Evolutionary conservation across 2,113 vertebrate genomes (phyloP).

Genomic region (Gallinago media): DNA sequence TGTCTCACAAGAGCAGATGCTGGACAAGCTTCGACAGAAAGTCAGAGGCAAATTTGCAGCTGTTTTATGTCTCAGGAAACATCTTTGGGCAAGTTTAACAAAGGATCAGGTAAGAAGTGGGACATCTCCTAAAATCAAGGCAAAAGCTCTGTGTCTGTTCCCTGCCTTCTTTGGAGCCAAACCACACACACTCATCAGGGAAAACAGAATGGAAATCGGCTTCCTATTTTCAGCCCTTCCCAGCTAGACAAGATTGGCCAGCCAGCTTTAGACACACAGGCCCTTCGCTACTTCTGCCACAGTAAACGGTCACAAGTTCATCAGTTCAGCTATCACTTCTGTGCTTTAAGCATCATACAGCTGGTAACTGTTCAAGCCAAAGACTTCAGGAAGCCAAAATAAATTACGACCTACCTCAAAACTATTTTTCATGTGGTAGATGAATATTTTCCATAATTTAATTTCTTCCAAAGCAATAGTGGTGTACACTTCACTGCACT

Average conservation of each 20-base stretch:
- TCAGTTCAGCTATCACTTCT: neutral
- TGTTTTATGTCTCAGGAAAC: neutral
- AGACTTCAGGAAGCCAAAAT: neutral
- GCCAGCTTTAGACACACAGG: neutral
- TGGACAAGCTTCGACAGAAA: neutral
- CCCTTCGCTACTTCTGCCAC: neutral
- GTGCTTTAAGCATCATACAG: neutral
- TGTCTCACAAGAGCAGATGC: neutral
- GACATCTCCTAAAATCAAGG: neutral
- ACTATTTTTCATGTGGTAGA: neutral
- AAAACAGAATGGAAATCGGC: neutral
- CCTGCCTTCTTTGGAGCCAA: neutral
- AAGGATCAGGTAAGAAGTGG: neutral
- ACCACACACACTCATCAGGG: neutral
- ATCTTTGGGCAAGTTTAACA: neutral
- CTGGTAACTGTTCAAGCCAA: neutral
- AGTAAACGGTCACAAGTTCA: neutral
- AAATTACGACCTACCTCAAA: neutral
- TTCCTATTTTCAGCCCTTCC: neutral
- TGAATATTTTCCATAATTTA: neutral
- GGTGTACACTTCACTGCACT: neutral
- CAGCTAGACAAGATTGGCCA: neutral
- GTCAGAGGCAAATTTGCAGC: neutral
- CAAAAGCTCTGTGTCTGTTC: neutral
- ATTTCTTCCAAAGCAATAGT: neutral